Base-by-base conservation (phyloP, 2,797 vertebrate genomes). In the Xenentodon cancila region DNA sequence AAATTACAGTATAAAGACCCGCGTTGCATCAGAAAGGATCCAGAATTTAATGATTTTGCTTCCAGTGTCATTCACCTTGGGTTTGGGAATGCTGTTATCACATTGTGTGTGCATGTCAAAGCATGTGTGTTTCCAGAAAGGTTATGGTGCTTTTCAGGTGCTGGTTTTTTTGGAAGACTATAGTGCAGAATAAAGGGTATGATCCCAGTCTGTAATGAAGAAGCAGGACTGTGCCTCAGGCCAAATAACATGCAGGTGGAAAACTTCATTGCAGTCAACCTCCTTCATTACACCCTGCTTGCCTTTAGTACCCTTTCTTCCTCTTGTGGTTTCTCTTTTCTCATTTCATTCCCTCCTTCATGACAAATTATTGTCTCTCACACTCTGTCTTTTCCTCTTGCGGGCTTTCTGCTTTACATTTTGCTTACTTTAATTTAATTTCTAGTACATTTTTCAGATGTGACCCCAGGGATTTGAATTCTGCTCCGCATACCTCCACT, bases 391-490 rank as follows among this genome's bases (percentile, higher is more conserved):
- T 72, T 78, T 59, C 54, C 48, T 57, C 73, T 56, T 45, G 52
- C 60, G 64, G 66, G 69, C 71, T 71, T 83, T 84, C 74, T 64
- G 52, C 73, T 85, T 79, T 83, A 65, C 74, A 81, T 86, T 75
- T 82, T 30, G 21, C 56, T 76, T 73, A 44, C 69, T 85, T 81
- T 79, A 79, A 88, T 90, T 87, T 74, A 80, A 68, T 84, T 80
- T 76, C 61, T 4, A 0, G 47, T 49, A 59, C 53, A 16, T 84
- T 77, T 70, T 68, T 80, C 68, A 59, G 75, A 71, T 5, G 34
- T 77, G 74, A 82, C 84, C 75, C 37, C 2, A 0, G 17, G 53
- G 45, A 56, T 73, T 49, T 1, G 56, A 27, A 68, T 68, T 69
- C 46, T 49, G 53, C 67, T 63, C 73, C 64, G 77, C 53, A 47